A percentile compares a stretch with the other conserved stretches of the same genome.
Evolutionary conservation across 2,113 vertebrate species (phyloP).

Genomic region (Trogon surrucura): DNA sequence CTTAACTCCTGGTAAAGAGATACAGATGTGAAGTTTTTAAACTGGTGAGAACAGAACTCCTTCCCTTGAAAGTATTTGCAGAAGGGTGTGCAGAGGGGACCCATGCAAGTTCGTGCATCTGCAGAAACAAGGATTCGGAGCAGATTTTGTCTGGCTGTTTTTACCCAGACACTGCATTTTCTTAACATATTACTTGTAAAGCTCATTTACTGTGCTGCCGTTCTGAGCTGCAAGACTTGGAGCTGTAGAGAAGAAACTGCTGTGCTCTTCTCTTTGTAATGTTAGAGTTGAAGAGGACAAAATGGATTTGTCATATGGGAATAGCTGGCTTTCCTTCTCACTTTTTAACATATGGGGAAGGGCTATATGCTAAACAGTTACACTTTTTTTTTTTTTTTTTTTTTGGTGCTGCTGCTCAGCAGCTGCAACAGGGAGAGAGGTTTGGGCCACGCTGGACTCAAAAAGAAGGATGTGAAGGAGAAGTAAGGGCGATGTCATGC

Average conservation of each 20-base stretch:
- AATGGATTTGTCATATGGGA: neutral
- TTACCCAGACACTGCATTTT: neutral
- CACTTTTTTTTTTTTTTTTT: neutral
- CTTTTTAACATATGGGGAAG: accelerated
- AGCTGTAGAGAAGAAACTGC: neutral
- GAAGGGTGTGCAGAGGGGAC: neutral
- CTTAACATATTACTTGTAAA: neutral
- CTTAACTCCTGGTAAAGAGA: neutral
- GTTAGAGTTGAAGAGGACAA: neutral
- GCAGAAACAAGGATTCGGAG: neutral
- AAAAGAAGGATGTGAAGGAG: neutral
- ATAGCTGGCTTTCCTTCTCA: neutral
- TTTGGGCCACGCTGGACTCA: neutral
- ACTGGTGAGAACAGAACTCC: neutral
- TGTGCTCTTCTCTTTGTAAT: neutral
- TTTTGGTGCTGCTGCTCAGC: neutral
- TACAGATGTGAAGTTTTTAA: neutral
- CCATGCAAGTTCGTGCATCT: neutral
- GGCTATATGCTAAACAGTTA: neutral
- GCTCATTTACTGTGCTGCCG: neutral
- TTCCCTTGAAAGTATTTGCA: neutral
- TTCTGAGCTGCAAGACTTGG: neutral
- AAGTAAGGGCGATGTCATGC: neutral
- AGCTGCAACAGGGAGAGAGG: neutral
- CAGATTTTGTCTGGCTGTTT: neutral